A percentile compares a stretch with the other conserved stretches of the same genome.
Conservation (phyloP, 2,797 vertebrate species). For the Danionella dracula region DNA sequence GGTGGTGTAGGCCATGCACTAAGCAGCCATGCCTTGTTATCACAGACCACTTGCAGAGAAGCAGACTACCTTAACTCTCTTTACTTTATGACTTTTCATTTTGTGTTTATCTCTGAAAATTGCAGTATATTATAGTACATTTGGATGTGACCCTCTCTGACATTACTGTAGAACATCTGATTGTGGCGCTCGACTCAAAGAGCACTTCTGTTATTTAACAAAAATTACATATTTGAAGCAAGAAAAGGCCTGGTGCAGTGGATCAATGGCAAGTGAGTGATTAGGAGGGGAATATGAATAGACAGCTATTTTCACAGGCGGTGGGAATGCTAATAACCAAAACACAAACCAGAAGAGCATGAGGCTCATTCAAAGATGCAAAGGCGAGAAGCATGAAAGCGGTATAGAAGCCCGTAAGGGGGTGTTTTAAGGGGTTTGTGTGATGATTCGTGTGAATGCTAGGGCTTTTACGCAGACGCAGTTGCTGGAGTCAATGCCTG, state of each 20-base stretch:
- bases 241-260: conserved; percentile 8
- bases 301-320: conserved; percentile 31
- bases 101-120: not conserved
- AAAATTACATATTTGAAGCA: not conserved
- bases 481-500: too few species aligned
- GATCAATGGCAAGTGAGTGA: conserved; percentile 16
- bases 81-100: not conserved
- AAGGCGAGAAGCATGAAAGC: not conserved
- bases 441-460: too few species aligned
- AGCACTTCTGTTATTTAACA: conserved; percentile 7
- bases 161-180: conserved; percentile 2
- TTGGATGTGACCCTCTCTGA: not conserved
- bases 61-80: not conserved
- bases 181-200: not conserved
- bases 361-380: not conserved
- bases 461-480: too few species aligned
- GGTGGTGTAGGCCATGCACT: not conserved
- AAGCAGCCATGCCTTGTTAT: conserved; percentile 7
- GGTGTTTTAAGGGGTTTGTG: not conserved
- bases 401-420: too few species aligned
- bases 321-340: conserved; percentile 7
- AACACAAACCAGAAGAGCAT: not conserved
- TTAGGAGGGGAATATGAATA: conserved; percentile 5
- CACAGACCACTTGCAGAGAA: conserved; percentile 1
- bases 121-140: not conserved